Percentiles rank a stretch among this genome's conserved stretches.
Evolutionary conservation across 2,888 invertebrate genomes (phyloP).

Genomic region (Alviniconcha strummeri): DNA sequence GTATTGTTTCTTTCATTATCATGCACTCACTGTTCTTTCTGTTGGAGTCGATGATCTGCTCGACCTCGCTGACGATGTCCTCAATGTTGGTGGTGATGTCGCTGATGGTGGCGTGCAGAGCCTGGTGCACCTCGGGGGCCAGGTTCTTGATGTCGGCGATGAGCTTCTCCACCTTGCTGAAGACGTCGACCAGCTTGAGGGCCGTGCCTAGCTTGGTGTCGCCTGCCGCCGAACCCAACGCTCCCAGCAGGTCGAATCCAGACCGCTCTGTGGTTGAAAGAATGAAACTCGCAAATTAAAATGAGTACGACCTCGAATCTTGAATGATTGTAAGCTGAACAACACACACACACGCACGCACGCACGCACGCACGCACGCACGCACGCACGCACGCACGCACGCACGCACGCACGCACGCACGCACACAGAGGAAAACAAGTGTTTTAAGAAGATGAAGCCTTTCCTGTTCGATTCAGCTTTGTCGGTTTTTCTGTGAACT

Average conservation of each 20-base stretch:
- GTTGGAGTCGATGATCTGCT: background rate
- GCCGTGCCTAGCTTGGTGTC: conserved; percentile 24
- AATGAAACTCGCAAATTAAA: no score
- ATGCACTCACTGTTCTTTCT: background rate
- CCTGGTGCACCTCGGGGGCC: conserved; percentile 24
- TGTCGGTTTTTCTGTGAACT: no score
- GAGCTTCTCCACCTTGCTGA: conserved; percentile 25
- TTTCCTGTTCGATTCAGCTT: no score
- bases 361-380: background rate
- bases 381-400: background rate
- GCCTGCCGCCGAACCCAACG: background rate
- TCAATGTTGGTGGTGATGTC: conserved; percentile 5
- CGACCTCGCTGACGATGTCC: background rate
- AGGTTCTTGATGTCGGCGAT: conserved; percentile 20
- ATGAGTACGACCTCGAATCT: no score
- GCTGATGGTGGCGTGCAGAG: conserved; percentile 19
- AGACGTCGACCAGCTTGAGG: conserved; percentile 23
- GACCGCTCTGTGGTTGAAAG: background rate
- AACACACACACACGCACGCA: background rate
- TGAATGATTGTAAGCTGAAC: background rate
- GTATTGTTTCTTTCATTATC: no score
- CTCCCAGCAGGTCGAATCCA: conserved; percentile 14
- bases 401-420: background rate
- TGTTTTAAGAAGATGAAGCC: no score
- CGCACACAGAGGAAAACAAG: background rate